A percentile compares a stretch with the other conserved stretches of the same genome.
These are phyloP conservation scores for Xenopus borealis DNA, from an alignment of 2,113 vertebrate genomes.

Conservation along the genomic window DNA sequence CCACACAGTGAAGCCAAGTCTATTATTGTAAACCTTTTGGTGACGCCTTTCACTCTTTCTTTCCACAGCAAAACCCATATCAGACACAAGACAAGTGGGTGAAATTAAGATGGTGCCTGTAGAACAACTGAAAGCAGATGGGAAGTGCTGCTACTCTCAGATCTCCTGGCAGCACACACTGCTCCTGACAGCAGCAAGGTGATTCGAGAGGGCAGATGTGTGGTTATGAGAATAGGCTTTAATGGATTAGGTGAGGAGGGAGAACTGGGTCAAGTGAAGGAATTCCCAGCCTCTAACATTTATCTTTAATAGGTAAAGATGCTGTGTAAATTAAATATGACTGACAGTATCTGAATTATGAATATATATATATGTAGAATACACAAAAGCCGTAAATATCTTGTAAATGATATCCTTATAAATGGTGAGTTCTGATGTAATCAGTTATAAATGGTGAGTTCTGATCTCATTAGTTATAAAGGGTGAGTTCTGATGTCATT, in stretches of 20 bases:
- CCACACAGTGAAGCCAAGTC: not conserved
- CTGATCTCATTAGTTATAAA: too few relatives aligned
- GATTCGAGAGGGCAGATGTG: conserved; percentile 16
- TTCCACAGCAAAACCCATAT: not conserved
- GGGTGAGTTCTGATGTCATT: too few relatives aligned
- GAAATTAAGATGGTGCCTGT: not conserved
- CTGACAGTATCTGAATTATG: not conserved
- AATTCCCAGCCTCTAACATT: conserved; percentile 4
- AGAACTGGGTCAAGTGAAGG: conserved; percentile 32
- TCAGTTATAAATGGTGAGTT: too few relatives aligned
- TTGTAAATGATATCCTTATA: too few relatives aligned
- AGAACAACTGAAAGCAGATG: not conserved
- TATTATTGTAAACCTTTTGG: conserved; percentile 6
- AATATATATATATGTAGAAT: too few relatives aligned
- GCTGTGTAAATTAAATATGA: not conserved
- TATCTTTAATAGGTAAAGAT: not conserved
- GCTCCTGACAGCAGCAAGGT: conserved; percentile 14
- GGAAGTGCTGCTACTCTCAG: not conserved
- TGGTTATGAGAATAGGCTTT: conserved; percentile 1
- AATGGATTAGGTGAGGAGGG: conserved; percentile 21
- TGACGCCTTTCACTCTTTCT: conserved; percentile 8
- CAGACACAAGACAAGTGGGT: conserved; percentile 7
- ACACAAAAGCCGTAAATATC: too few relatives aligned
- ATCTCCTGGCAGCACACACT: not conserved
- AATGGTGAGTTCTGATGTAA: too few relatives aligned